Evolutionary conservation across 2,113 vertebrate species (phyloP), one percentile per base, ranked within the genome.

Genomic region (Callipepla squamata): DNA sequence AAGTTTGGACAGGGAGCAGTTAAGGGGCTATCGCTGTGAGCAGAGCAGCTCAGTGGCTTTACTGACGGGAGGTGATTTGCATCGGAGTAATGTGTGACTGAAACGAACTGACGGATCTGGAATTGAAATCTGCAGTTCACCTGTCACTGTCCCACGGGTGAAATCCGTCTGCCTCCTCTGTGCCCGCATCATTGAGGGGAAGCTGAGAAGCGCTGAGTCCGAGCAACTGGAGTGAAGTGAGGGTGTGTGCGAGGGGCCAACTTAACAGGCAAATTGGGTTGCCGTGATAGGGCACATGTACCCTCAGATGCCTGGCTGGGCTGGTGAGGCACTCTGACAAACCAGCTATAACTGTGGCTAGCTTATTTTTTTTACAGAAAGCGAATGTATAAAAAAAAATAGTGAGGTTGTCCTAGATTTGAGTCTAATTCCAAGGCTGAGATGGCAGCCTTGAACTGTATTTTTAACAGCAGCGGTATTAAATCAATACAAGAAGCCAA

Each of bases 341-440:
- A 42, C 21, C 21, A 63, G 15, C 57, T 53, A 20, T 23, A 40
- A 55, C 23, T 7, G 42, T 0, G 0, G 5, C 21, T 65, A 25
- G 45, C 34, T 58, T 11, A 16, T 25, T 40, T 62, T 86, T 30
- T 86, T 30, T 72, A 23, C 30, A 63, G 6, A 42, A 83, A 91
- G 4, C 1, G 17, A 57, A 58, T 30, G 4, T 17, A 53, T 38
- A 25, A 47, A 55, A 32, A n/a, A 44, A 30, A 38, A 10, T 1
- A 26, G 1, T 0, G 7, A 34, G 30, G 7, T 75, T 78, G 12
- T 67, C 26, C 15, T 45, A 19, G 25, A 19, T 44, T 61, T 51
- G 55, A 38, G 4, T 57, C 69, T 80, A 3, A 22, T 13, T 75
- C 34, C 48, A 57, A 70, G 13, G 19, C 44, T 80, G 73, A 76